Base-by-base conservation (phyloP, 2,113 vertebrate species). In the Andinoacara biseriatus region DNA sequence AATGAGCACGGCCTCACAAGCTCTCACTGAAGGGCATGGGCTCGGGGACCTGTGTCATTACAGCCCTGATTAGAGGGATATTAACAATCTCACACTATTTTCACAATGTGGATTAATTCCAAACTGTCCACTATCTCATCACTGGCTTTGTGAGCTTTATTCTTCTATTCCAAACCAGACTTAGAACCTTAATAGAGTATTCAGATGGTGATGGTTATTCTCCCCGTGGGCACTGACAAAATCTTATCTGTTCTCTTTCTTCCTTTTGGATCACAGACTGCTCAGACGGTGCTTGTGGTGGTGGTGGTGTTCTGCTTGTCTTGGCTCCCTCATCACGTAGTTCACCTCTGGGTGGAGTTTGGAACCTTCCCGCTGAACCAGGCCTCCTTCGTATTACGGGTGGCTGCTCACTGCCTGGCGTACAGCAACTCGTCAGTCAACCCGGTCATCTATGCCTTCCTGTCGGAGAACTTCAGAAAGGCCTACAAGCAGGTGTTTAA, bases 381-480 rank as follows among this genome's bases (percentile, higher is more conserved):
- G 76, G 97, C 97, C 17, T 98, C 98, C 75, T 99, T 99, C 81
- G 88, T 97, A 90, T 94, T 99, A 81, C 95, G 98, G 20, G 92
- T 99, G 84, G 93, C 94, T 0, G 97, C 98, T 5, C 98, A 99
- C 92, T 99, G 98, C 92, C 95, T 99, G 95, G 97, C 97, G 1
- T 99, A 99, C 93, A 99, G 98, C 95, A 99, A 99, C 90, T 99
- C 98, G 10, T 99, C 98, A 0, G 97, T 99, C 86, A 99, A 99
- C 84, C 98, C 98, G 0, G 97, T 99, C 91, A 99, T 99, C 89
- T 99, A 99, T 0, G 98, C 96, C 0, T 99, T 99, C 83, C 96
- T 99, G 38, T 99, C 98, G 0, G 98, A 99, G 93, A 99, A 99
- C 94, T 99, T 99, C 94, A 93, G 98, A 85, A 97, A 98, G 89